Conservation (phyloP, 2,113 vertebrate genomes). For the Andinoacara biseriatus region DNA sequence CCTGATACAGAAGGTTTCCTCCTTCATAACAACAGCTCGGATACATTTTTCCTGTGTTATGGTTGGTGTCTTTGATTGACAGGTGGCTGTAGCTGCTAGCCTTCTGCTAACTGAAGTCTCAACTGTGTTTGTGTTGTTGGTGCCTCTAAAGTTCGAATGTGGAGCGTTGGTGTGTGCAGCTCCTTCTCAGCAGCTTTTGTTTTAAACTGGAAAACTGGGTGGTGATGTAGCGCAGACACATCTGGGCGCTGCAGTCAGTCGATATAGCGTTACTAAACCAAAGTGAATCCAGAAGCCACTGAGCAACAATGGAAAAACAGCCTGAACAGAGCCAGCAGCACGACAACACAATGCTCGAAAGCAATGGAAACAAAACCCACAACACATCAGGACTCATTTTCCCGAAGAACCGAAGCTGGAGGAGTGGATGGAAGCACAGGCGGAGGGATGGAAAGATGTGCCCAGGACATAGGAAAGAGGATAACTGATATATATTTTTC, state of each 20-base stretch:
- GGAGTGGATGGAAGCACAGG: slow-evolving; percentile 1
- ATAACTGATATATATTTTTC: not conserved
- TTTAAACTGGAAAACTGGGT: slow-evolving; percentile 13
- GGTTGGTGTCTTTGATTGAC: too few species aligned
- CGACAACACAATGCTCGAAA: not conserved
- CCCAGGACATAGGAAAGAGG: slow-evolving; percentile 8
- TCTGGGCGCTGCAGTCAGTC: slow-evolving; percentile 6
- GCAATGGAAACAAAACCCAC: slow-evolving; percentile 18
- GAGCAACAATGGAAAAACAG: slow-evolving; percentile 31
- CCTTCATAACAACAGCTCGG: too few species aligned
- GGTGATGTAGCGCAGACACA: not conserved
- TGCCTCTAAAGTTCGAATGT: not conserved
- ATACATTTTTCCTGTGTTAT: too few species aligned
- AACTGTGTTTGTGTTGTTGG: too few species aligned
- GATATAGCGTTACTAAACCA: not conserved
- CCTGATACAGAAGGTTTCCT: too few species aligned
- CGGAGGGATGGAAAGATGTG: slow-evolving; percentile 22
- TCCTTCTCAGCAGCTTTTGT: not conserved
- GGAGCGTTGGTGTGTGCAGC: not conserved
- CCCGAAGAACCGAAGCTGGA: slow-evolving; percentile 16
- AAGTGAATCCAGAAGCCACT: not conserved
- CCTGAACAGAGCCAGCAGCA: not conserved
- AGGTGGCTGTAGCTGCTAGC: too few species aligned
- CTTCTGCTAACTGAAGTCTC: too few species aligned
- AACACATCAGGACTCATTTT: slow-evolving; percentile 12